Evolutionary conservation across 1,140 invertebrate species (phyloP).

Genomic region (Telenomus remus): DNA sequence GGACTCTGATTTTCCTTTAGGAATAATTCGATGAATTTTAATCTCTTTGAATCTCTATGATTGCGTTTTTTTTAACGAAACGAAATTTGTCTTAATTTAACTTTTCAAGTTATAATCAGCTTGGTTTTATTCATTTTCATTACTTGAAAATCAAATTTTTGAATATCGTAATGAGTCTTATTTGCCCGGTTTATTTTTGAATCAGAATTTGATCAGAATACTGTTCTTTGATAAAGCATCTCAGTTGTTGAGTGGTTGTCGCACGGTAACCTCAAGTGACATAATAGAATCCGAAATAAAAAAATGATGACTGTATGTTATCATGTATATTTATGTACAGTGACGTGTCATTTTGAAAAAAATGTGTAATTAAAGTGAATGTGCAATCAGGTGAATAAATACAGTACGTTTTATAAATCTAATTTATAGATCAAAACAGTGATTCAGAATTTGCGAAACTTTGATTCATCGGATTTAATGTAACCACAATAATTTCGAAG

Average conservation of each 20-base stretch:
- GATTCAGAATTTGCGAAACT: neutral
- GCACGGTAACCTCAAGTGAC: conserved; percentile 16
- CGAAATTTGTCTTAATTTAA: no score
- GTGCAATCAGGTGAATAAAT: neutral
- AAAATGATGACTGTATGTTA: conserved; percentile 5
- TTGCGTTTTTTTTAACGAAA: no score
- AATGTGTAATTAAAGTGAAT: conserved; percentile 7
- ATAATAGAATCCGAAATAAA: conserved; percentile 9
- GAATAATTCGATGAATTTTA: no score
- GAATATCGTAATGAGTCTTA: conserved; percentile 20
- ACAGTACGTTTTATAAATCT: neutral
- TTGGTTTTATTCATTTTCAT: no score
- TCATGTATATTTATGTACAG: conserved; percentile 6
- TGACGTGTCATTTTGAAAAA: conserved; percentile 21
- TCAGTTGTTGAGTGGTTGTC: conserved; percentile 6
- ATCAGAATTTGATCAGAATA: no score
- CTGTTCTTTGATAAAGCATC: conserved; percentile 4
- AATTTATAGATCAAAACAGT: neutral
- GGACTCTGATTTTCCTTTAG: no score
- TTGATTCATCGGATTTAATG: neutral
- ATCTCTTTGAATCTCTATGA: no score
- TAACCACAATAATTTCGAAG: neutral
- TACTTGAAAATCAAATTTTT: no score
- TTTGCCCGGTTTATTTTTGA: conserved; percentile 25
- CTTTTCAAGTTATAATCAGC: no score